Conservation (phyloP, 2,888 invertebrate genomes). For the Harpalus rufipes region DNA sequence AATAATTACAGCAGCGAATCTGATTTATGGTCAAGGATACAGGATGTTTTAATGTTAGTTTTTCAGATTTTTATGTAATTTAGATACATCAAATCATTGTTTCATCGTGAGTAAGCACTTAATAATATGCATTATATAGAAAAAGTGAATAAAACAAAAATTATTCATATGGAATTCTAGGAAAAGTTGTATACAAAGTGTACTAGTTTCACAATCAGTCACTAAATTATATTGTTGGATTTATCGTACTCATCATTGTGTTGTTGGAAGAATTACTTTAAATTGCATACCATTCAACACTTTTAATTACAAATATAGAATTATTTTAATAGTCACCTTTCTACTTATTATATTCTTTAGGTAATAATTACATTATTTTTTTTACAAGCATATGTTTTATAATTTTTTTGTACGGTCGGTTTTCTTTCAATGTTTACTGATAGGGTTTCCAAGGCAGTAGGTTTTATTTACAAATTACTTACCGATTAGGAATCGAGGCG, state of each 20-base stretch:
- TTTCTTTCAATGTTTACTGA: too few species aligned
- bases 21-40: conserved; percentile 59
- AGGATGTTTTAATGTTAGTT: conserved; percentile 32
- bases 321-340: not conserved
- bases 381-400: too few species aligned
- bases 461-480: too few species aligned
- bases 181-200: not conserved
- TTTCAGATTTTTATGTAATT: conserved; percentile 48
- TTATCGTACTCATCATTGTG: not conserved
- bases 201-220: not conserved
- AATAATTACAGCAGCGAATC: conserved; percentile 39
- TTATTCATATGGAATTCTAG: not conserved
- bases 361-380: too few species aligned
- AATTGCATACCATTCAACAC: not conserved
- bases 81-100: conserved; percentile 29
- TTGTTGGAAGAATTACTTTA: not conserved
- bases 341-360: too few species aligned
- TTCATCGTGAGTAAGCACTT: not conserved
- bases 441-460: too few species aligned
- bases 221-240: not conserved
- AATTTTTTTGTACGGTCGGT: too few species aligned
- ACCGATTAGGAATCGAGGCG: too few species aligned
- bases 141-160: conserved; percentile 3
- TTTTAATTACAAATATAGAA: conserved; percentile 36
- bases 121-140: not conserved